Evolutionary conservation across 2,888 invertebrate species (phyloP).

Genomic region (Polydrusus pterygomalis): DNA sequence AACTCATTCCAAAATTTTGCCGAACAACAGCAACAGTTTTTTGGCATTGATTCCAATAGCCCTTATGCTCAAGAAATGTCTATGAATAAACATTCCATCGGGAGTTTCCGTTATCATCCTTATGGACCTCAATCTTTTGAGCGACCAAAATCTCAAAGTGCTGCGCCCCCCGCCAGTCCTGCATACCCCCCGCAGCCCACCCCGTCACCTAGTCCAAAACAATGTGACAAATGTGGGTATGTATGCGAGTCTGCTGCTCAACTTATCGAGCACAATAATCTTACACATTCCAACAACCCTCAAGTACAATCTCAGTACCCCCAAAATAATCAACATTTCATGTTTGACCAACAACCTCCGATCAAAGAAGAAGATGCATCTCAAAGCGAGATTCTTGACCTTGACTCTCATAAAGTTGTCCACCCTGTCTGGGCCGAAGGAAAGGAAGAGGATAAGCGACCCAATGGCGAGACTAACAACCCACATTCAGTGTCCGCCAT

Average conservation of each 20-base stretch:
- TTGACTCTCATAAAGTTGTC: conserved; percentile 93
- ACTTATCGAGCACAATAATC: conserved; percentile 83
- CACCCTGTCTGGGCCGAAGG: conserved; percentile 73
- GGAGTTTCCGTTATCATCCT: conserved; percentile 68
- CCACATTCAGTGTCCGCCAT: conserved; percentile 77
- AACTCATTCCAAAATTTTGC: conserved; percentile 30
- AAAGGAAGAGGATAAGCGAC: conserved; percentile 72
- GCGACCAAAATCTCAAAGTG: conserved; percentile 31
- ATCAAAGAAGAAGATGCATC: conserved; percentile 81
- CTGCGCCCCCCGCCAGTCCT: conserved; percentile 38
- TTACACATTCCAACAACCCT: conserved; percentile 75
- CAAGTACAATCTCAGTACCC: conserved; percentile 70
- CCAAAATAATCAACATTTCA: conserved; percentile 72
- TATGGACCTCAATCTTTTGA: conserved; percentile 63
- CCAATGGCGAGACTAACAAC: conserved; percentile 65
- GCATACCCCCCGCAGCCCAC: conserved; percentile 77
- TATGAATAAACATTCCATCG: conserved; percentile 21
- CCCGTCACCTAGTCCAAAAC: conserved; percentile 82
- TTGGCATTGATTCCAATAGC: conserved; percentile 71
- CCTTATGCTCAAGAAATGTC: conserved; percentile 17
- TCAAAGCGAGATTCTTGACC: conserved; percentile 87
- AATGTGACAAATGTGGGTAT: conserved; percentile 90
- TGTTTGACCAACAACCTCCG: conserved; percentile 71
- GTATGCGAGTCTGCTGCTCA: conserved; percentile 85
- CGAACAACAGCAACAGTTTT: conserved; percentile 67